These are phyloP conservation scores for Eupithecia subumbrata DNA, from an alignment of 2,888 invertebrate species.

Conservation along the genomic window DNA sequence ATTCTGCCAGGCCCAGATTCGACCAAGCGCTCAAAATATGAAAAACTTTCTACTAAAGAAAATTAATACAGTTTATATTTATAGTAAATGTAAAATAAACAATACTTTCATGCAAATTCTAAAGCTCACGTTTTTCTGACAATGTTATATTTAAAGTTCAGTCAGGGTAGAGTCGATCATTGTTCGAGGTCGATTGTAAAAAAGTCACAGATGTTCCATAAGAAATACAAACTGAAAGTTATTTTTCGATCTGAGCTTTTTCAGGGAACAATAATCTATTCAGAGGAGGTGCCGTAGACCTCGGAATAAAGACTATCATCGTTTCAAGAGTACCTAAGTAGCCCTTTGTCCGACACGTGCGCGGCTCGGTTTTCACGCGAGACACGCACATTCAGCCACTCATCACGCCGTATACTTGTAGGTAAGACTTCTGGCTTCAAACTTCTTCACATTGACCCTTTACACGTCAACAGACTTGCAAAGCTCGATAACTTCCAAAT, in stretches of 20 bases:
- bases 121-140: neutral
- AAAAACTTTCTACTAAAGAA: neutral
- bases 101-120: neutral
- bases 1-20: neutral
- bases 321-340: neutral
- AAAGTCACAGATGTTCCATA: neutral
- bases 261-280: neutral
- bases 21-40: neutral
- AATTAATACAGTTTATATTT: neutral
- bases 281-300: neutral
- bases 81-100: neutral
- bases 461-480: neutral
- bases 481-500: neutral
- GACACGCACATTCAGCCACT: slow-evolving; percentile 38
- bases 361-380: slow-evolving; percentile 36
- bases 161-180: neutral
- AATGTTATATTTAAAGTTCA: no score
- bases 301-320: neutral
- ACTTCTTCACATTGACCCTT: neutral
- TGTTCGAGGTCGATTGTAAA: neutral
- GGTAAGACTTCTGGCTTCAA: slow-evolving; percentile 1
- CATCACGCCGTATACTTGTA: slow-evolving; percentile 14
- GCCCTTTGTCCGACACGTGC: slow-evolving; percentile 41
- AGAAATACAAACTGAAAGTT: neutral
- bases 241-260: neutral